These are phyloP conservation scores for Galeruca laticollis DNA, from an alignment of 2,888 invertebrate species.

Conservation along the genomic window DNA sequence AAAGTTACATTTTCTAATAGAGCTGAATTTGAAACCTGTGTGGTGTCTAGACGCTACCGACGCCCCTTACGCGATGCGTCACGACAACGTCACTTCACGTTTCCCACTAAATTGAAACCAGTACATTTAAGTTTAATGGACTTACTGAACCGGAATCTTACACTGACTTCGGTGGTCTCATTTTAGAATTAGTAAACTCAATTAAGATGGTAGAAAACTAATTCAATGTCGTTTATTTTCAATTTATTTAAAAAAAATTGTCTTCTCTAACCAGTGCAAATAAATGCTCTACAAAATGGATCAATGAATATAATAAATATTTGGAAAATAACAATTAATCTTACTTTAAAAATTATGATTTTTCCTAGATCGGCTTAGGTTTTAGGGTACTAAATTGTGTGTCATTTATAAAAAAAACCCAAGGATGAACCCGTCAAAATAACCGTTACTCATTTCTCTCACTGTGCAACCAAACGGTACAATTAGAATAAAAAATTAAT, in stretches of 20 bases:
- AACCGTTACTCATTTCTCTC: conserved; percentile 60
- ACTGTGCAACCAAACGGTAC: conserved; percentile 59
- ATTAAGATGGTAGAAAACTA: conserved; percentile 57
- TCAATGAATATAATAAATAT: no score
- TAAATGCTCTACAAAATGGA: no score
- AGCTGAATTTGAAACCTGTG: conserved; percentile 1
- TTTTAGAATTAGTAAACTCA: conserved; percentile 57
- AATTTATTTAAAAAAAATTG: conserved; percentile 17
- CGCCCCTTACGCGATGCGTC: conserved; percentile 34
- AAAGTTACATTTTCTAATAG: background rate
- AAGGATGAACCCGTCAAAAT: conserved; percentile 54
- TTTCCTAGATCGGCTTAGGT: conserved; percentile 25
- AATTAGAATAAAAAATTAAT: conserved; percentile 62
- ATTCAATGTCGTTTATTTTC: conserved; percentile 53
- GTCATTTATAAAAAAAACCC: conserved; percentile 10
- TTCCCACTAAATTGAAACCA: conserved; percentile 55
- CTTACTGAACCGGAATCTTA: conserved; percentile 56
- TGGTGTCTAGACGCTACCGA: conserved; percentile 12
- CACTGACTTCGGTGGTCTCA: conserved; percentile 58
- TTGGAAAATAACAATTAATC: background rate
- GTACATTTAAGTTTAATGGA: conserved; percentile 59
- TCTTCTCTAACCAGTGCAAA: no score
- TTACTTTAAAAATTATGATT: background rate
- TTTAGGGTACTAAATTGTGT: conserved; percentile 1
- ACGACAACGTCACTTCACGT: conserved; percentile 54